Percentiles rank a stretch among this genome's conserved stretches.
phyloP scores from a whole-genome alignment of 2,888 invertebrate genomes.

The Synanthedon vespiformis region DNA sequence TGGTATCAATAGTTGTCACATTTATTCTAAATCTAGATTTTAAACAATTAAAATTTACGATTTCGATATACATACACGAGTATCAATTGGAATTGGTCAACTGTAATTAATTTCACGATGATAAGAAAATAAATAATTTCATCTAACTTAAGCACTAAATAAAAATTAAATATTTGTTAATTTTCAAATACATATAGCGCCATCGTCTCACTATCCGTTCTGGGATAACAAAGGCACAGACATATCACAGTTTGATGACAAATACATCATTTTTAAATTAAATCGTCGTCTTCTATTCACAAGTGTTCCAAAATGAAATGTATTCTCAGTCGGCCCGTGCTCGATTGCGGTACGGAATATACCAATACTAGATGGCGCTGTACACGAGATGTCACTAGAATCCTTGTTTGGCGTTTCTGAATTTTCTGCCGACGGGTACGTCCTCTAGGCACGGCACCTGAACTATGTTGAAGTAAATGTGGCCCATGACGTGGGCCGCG shows the following conservation, averaged over 20 bases:
- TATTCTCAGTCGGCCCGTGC: too few species aligned
- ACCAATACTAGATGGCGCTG: slow-evolving; percentile 46
- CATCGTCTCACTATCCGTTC: slow-evolving; percentile 37
- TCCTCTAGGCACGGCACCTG: slow-evolving; percentile 81
- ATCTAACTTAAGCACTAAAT: slow-evolving; percentile 15
- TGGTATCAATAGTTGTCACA: slow-evolving; percentile 32
- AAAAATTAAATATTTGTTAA: slow-evolving; percentile 4
- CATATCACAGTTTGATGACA: slow-evolving; percentile 64
- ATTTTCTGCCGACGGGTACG: slow-evolving; percentile 40
- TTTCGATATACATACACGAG: too few species aligned
- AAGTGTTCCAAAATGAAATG: not conserved
- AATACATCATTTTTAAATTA: slow-evolving; percentile 13
- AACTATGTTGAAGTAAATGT: slow-evolving; percentile 87
- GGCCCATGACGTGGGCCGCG: slow-evolving; percentile 82
- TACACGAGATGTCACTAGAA: slow-evolving; percentile 44
- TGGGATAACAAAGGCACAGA: slow-evolving; percentile 54
- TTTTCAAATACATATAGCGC: slow-evolving; percentile 36
- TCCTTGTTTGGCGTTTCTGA: slow-evolving; percentile 64
- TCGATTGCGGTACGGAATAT: not conserved
- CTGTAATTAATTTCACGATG: not conserved
- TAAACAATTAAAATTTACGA: too few species aligned
- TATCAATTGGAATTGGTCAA: not conserved
- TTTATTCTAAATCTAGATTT: not conserved
- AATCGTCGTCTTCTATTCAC: not conserved
- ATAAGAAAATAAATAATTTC: slow-evolving; percentile 7